These are phyloP conservation scores for Chaetops frenatus DNA, from an alignment of 2,113 vertebrate genomes.

Conservation along the genomic window DNA sequence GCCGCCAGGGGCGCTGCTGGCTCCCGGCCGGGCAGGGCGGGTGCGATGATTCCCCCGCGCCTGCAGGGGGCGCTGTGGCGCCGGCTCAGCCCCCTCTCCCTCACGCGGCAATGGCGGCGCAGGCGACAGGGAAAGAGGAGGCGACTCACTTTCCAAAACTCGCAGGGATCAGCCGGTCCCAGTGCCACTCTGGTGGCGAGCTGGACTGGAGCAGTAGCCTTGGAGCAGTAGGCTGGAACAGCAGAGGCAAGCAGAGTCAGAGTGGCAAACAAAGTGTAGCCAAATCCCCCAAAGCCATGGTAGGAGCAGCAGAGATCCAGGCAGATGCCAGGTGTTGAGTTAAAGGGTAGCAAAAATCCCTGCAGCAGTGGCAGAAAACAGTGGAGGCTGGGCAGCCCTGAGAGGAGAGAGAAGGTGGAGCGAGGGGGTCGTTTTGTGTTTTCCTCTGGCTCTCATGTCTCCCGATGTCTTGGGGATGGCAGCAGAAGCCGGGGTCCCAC, in stretches of 20 bases:
- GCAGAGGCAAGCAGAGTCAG: neutral
- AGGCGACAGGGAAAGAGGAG: neutral
- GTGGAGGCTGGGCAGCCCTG: neutral
- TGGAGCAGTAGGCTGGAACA: neutral
- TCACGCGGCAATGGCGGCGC: neutral
- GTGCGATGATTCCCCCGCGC: neutral
- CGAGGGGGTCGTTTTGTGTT: neutral
- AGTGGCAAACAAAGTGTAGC: neutral
- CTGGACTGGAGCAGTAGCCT: neutral
- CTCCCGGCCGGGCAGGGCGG: neutral
- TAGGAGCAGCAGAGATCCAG: neutral
- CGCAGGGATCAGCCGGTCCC: neutral
- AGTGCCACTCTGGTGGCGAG: neutral
- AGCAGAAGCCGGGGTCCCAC: neutral
- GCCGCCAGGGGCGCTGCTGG: neutral
- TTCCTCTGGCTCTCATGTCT: neutral
- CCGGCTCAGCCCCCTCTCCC: neutral
- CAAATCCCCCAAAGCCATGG: neutral
- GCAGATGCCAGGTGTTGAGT: neutral
- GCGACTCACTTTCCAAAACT: neutral
- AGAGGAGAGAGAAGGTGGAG: neutral
- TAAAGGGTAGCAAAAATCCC: neutral
- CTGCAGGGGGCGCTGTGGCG: neutral
- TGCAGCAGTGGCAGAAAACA: neutral
- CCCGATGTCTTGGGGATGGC: neutral